Evolutionary conservation across 1,140 invertebrate species (phyloP).

Genomic region (Drosophila serrata): DNA sequence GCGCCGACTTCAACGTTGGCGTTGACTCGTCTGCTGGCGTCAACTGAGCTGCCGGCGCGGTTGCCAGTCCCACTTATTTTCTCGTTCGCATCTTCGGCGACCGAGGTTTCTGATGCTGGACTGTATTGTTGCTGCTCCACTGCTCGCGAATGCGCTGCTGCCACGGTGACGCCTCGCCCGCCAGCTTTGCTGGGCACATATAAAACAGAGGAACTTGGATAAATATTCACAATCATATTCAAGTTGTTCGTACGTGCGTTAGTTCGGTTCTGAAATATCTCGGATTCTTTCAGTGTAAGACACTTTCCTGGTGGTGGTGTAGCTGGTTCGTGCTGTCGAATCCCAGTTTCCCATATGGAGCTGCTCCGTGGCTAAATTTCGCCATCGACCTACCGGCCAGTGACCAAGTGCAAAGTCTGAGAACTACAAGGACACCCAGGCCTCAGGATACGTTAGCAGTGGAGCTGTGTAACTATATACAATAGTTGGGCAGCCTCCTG

Average conservation of each 20-base stretch:
- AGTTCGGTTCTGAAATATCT: constrained; percentile 25
- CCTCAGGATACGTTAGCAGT: too few relatives aligned
- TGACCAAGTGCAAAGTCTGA: constrained; percentile 18
- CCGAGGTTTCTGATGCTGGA: constrained; percentile 25
- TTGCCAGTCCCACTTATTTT: constrained; percentile 51
- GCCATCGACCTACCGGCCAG: background rate
- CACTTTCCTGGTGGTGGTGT: background rate
- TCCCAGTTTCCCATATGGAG: background rate
- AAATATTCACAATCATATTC: constrained; percentile 83
- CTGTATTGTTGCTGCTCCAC: constrained; percentile 16
- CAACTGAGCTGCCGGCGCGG: constrained; percentile 12
- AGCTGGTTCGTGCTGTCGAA: background rate
- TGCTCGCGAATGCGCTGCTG: constrained; percentile 29
- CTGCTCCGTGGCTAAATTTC: background rate
- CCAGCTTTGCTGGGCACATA: constrained; percentile 64
- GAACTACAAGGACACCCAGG: background rate
- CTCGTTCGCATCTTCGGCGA: constrained; percentile 70
- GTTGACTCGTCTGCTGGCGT: constrained; percentile 40
- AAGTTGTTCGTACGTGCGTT: constrained; percentile 68
- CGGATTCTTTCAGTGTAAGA: constrained; percentile 41
- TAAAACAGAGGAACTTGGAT: constrained; percentile 74
- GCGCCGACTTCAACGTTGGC: constrained; percentile 15
- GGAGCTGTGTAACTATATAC: background rate
- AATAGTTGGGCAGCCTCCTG: constrained; percentile 6
- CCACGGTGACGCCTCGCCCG: constrained; percentile 42